A percentile compares a stretch with the other conserved stretches of the same genome.
phyloP scores from a whole-genome alignment of 2,888 invertebrate genomes.

The Abscondita cerata region DNA sequence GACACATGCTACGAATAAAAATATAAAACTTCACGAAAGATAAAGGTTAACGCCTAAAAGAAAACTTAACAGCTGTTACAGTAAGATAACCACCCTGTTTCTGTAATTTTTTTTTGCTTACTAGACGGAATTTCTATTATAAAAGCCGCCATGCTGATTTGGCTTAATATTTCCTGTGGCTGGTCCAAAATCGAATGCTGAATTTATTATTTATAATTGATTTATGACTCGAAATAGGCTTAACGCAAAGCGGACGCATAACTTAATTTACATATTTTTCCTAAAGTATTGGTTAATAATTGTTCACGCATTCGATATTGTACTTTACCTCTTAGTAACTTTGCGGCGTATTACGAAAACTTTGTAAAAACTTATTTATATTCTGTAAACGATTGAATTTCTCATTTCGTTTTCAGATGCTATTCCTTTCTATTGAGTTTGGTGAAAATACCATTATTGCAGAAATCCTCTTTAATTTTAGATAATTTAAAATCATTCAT shows the following conservation, averaged over 20 bases:
- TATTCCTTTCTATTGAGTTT: constrained; percentile 11
- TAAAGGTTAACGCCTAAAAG: constrained; percentile 10
- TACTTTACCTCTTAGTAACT: background rate
- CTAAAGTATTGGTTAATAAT: too few species aligned
- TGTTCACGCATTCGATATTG: background rate
- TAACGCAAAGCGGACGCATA: too few species aligned
- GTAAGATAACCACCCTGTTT: constrained; percentile 18
- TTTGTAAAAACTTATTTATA: constrained; percentile 10
- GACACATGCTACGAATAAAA: constrained; percentile 1
- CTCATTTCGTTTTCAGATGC: constrained; percentile 11
- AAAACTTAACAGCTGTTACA: constrained; percentile 20
- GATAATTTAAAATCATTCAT: constrained; percentile 9
- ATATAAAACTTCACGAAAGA: background rate
- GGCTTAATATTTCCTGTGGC: constrained; percentile 2
- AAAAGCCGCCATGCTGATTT: constrained; percentile 16
- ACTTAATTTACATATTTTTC: too few species aligned
- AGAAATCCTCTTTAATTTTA: constrained; percentile 9
- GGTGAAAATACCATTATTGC: constrained; percentile 5
- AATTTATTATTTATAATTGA: too few species aligned
- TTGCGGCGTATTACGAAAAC: constrained; percentile 5
- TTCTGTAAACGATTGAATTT: constrained; percentile 9
- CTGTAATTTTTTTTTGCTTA: constrained; percentile 22
- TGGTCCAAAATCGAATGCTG: background rate
- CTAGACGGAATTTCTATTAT: constrained; percentile 13
- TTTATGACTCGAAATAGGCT: too few species aligned